A percentile compares a stretch with the other conserved stretches of the same genome.
phyloP scores from a whole-genome alignment of 2,888 invertebrate genomes.

The Monopis laevigella region DNA sequence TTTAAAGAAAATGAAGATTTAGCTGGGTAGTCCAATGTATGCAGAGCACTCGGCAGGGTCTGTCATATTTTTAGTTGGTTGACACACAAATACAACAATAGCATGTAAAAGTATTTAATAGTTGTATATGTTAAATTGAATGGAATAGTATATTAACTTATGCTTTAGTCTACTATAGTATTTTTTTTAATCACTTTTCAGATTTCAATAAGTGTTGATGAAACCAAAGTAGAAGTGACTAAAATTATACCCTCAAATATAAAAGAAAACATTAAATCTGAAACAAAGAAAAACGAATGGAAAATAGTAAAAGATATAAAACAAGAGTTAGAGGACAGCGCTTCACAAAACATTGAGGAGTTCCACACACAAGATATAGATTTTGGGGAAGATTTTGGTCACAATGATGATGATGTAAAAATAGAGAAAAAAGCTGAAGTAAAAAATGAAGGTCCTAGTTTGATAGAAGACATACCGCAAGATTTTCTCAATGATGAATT shows the following conservation, averaged over 20 bases:
- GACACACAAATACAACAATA: too few relatives aligned
- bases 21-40: too few relatives aligned
- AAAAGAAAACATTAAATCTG: too few relatives aligned
- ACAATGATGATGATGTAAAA: conserved; percentile 32
- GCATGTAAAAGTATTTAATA: too few relatives aligned
- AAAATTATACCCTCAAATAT: conserved; percentile 16
- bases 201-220: conserved; percentile 24
- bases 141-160: not conserved
- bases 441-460: too few relatives aligned
- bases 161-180: not conserved
- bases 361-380: conserved; percentile 53
- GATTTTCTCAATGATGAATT: conserved; percentile 58
- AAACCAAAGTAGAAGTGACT: not conserved
- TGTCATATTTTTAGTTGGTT: too few relatives aligned
- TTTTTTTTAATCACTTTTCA: conserved; percentile 2
- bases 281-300: conserved; percentile 45
- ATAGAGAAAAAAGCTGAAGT: conserved; percentile 23
- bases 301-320: conserved; percentile 56
- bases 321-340: conserved; percentile 45
- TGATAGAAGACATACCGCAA: conserved; percentile 44
- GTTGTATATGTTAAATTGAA: too few relatives aligned
- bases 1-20: too few relatives aligned
- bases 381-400: conserved; percentile 55
- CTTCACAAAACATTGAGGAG: conserved; percentile 55
- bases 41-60: too few relatives aligned